Conservation (phyloP, 2,113 vertebrate species). For the Cochlearius cochlearius region DNA sequence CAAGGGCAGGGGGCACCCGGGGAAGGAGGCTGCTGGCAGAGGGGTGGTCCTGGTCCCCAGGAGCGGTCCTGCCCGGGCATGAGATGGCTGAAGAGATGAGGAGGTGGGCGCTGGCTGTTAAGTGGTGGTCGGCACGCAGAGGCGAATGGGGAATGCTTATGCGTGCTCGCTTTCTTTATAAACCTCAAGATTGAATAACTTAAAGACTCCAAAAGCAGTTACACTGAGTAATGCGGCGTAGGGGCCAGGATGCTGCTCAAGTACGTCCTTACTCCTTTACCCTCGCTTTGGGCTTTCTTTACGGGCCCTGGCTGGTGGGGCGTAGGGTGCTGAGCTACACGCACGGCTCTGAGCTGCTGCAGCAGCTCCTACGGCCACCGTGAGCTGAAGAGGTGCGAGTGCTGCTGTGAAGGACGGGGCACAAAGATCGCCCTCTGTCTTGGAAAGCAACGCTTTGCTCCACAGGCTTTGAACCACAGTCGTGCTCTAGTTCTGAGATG, state of each 20-base stretch:
- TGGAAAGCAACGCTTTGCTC: not conserved
- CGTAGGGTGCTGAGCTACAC: not conserved
- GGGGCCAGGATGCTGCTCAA: not conserved
- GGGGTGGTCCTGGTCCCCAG: not conserved
- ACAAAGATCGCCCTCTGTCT: not conserved
- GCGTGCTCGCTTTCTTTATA: not conserved
- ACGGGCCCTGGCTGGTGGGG: rapidly evolving
- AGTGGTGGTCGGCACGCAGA: not conserved
- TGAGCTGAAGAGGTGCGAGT: not conserved
- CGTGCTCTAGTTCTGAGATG: not conserved
- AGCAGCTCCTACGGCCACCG: not conserved
- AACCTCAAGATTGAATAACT: not conserved
- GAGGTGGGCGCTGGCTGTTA: not conserved
- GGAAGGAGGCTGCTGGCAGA: not conserved
- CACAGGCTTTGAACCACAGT: not conserved
- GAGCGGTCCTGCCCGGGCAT: not conserved
- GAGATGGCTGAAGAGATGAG: not conserved
- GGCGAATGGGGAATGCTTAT: not conserved
- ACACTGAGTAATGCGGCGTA: rapidly evolving
- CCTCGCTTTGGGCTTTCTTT: not conserved
- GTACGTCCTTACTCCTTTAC: not conserved
- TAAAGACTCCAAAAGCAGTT: not conserved
- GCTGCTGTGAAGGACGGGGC: not conserved
- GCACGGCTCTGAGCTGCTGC: not conserved
- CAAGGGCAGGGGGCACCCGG: not conserved